Percentiles rank a stretch among this genome's conserved stretches.
Conservation (phyloP, 2,888 invertebrate species). For the Sphecodes monilicornis region DNA sequence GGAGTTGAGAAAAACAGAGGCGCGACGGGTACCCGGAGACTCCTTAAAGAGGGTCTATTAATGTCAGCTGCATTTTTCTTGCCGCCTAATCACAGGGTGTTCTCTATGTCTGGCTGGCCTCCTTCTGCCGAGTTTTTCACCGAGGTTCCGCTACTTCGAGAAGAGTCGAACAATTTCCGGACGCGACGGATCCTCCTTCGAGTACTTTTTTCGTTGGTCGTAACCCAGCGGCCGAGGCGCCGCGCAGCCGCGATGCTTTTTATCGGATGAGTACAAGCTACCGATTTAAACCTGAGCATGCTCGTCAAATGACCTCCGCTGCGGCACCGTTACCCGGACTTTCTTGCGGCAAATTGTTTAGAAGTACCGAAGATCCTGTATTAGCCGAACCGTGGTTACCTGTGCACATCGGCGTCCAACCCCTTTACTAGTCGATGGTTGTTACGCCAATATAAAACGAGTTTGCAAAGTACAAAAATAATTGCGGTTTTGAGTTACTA, state of each 20-base stretch:
- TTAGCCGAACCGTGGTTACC: not conserved
- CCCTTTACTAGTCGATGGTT: too few species aligned
- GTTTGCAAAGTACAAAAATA: too few species aligned
- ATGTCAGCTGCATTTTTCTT: conserved; percentile 76
- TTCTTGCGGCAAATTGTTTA: conserved; percentile 38
- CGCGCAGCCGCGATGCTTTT: conserved; percentile 52
- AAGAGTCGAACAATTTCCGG: conserved; percentile 76
- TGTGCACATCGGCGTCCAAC: too few species aligned
- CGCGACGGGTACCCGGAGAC: conserved; percentile 61
- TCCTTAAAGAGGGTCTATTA: conserved; percentile 77
- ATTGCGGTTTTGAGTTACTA: too few species aligned
- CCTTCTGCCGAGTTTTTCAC: conserved; percentile 68
- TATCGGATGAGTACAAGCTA: conserved; percentile 44
- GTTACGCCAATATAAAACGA: too few species aligned
- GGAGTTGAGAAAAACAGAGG: conserved; percentile 63
- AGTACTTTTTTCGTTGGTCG: conserved; percentile 31
- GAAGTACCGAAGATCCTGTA: not conserved
- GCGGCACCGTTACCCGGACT: not conserved
- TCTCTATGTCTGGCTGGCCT: conserved; percentile 41
- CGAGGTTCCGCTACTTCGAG: conserved; percentile 72
- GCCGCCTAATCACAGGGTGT: conserved; percentile 74
- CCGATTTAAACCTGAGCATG: conserved; percentile 46
- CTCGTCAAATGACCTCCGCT: conserved; percentile 15
- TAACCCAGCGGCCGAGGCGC: conserved; percentile 29
- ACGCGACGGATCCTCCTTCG: conserved; percentile 57